These are phyloP conservation scores for Lepidostoma basale DNA, from an alignment of 1,140 invertebrate species.

Conservation along the genomic window DNA sequence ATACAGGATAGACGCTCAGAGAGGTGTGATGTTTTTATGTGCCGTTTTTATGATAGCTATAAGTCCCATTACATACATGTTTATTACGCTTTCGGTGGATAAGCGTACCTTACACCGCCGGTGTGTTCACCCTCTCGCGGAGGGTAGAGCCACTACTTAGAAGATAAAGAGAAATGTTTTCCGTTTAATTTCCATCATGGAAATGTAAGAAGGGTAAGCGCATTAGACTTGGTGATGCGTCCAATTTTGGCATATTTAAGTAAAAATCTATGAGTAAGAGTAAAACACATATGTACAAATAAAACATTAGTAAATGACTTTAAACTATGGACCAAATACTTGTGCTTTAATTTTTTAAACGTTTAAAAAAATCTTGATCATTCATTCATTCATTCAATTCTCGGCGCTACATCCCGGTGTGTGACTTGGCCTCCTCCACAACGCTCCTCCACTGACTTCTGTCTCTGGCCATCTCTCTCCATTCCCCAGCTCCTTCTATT, in stretches of 20 bases:
- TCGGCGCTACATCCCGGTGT: no score
- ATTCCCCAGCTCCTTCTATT: no score
- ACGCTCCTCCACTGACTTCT: no score
- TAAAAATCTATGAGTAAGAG: no score
- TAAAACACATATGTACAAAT: no score
- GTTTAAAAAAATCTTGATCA: no score
- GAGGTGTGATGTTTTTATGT: slow-evolving; percentile 47
- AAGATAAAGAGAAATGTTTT: slow-evolving; percentile 43
- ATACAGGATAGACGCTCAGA: slow-evolving; percentile 34
- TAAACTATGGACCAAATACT: no score
- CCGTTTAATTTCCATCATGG: slow-evolving; percentile 43
- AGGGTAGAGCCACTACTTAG: background rate
- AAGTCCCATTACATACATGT: slow-evolving; percentile 47
- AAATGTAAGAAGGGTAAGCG: slow-evolving; percentile 6
- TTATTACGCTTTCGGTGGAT: slow-evolving; percentile 45
- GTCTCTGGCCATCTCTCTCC: no score
- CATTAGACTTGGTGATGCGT: slow-evolving; percentile 3
- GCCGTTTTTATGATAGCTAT: slow-evolving; percentile 45
- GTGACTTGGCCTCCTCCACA: no score
- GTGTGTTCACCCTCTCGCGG: background rate
- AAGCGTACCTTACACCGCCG: slow-evolving; percentile 22
- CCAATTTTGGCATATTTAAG: background rate
- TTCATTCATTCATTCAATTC: no score
- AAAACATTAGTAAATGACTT: no score
- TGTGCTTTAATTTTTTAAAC: no score